Base-by-base conservation (phyloP, 2,888 invertebrate species). In the Platycheirus rosarum region DNA sequence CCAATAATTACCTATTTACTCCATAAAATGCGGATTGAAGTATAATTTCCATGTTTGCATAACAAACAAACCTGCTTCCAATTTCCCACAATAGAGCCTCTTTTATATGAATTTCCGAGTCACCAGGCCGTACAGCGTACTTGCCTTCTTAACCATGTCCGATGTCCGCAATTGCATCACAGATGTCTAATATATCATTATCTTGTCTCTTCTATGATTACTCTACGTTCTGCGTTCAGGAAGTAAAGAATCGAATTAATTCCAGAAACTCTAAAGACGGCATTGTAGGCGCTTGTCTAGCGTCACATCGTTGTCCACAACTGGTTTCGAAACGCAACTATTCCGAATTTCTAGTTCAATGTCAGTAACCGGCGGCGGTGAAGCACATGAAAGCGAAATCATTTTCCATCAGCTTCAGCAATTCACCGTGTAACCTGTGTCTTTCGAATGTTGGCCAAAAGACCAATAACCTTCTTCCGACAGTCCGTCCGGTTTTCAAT, bases 391-490 rank as follows among this genome's bases (percentile, higher is more conserved):
- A 78, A 79, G 63, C 44, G 75, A 79, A 79, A 79, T 57, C 60
- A 62, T 55, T 32, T 60, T 65, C 60, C 26, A 77, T 26, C 11
- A 53, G 51, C 62, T 55, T 35, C 35, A 35, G 44, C n/a, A n/a
- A 23, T 20, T 46, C n/a, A 46, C 8, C 14, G 13, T 42, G 14
- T 9, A 18, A 46, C 8, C 23, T 14, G 60, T 46, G 53, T 13
- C 23, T 78, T 69, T 55, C 68, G 75, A 79, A 69, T 79, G 63
- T 79, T 79, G 79, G 68, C 69, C 79, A 79, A 79, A 79, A 79
- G 79, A 79, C 79, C 69, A 79, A 79, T 69, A 75, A 75, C 79
- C 79, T 79, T 79, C 75, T 74, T 69, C 75, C 55, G 66, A 48
- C 49, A 60, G 37, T 2, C 37, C 20, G 63, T 75, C 75, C 74